Base-by-base conservation (phyloP, 2,113 vertebrate genomes). In the Hymenochirus boettgeri region DNA sequence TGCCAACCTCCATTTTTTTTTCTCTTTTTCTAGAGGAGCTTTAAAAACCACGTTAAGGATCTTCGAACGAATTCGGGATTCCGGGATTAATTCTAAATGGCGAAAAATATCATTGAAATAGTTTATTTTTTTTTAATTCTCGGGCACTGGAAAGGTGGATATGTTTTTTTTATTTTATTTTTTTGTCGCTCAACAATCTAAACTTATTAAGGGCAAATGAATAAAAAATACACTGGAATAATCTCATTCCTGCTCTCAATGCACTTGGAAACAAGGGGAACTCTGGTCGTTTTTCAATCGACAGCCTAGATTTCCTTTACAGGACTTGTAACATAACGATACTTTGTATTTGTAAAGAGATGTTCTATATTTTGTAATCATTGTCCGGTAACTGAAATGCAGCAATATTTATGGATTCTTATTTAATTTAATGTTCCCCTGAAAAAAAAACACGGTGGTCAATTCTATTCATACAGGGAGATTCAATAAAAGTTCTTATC, bases 301-400 rank as follows among this genome's bases (percentile, higher is more conserved):
- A 91, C 86, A 87, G 82, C 89, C 82, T 87, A 87, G 75, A 90
- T 88, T 84, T 89, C 88, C 74, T 97, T 92, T 97, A 96, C 85
- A 96, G 88, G 55, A 89, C 78, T 90, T 99, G 94, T 97, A 96
- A 92, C 85, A 92, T 96, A 96, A 15, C 70, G 74, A 80, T 78
- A 74, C 85, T 91, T 90, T 90, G 88, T 90, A 91, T 96, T 96
- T 98, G 92, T 96, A 97, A 96, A 99, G 94, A 96, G 93, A 97
- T 92, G 89, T 89, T 96, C 89, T 98, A 97, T 97, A 97, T 98
- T 99, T 98, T 97, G 93, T 96, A 94, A 96, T 93, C 92, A 92
- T 89, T 82, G 89, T 93, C 91, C 83, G 73, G 88, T 93, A 92
- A 89, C 84, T 88, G 88, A 92, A 90, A 88, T 80, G 89, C 93